Evolutionary conservation across 2,888 invertebrate genomes (phyloP), one percentile per base, ranked within the genome.

Genomic region (Gastrophysa polygoni): DNA sequence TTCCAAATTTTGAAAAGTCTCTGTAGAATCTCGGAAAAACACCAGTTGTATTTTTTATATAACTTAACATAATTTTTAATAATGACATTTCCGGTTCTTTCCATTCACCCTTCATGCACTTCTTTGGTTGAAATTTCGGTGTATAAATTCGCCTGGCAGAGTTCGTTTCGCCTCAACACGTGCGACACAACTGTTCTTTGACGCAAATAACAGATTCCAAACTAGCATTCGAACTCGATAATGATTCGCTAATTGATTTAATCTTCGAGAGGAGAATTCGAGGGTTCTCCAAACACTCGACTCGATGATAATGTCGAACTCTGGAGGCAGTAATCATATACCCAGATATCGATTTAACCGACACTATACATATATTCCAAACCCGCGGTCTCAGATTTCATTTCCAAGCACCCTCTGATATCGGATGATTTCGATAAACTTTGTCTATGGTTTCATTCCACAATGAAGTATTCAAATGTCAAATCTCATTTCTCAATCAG

Each of bases 161-260:
- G n/a, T n/a, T n/a, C n/a, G n/a, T n/a, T n/a, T n/a, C n/a, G 14
- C 38, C 14, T 14, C 38, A 38, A 38, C 38, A n/a, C 38, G 38
- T 38, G 38, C 38, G 38, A 14, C 38, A 38, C 38, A 14, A n/a
- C 2, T 14, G 38, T 38, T 38, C 38, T 38, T 38, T 38, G 38
- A 38, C 38, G n/a, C 14, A 14, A n/a, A 14, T 32, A 38, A 38
- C 38, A 38, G 38, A 14, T 38, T 14, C 38, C 38, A 38, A 38
- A 38, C 14, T 38, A 4, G 38, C 14, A 38, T 38, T 38, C 38
- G 38, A 38, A 38, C 38, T 38, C 38, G 38, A 38, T 54, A 54
- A 54, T 54, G 52, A 54, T 54, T 14, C 52, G 43, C 24, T 54
- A 54, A 54, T 54, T 54, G 52, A 54, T 54, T 43, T 34, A 43